Percentiles rank a stretch among this genome's conserved stretches.
These are phyloP conservation scores for Carollia perspicillata DNA, from an alignment of 2,113 vertebrate species.

Conservation along the genomic window DNA sequence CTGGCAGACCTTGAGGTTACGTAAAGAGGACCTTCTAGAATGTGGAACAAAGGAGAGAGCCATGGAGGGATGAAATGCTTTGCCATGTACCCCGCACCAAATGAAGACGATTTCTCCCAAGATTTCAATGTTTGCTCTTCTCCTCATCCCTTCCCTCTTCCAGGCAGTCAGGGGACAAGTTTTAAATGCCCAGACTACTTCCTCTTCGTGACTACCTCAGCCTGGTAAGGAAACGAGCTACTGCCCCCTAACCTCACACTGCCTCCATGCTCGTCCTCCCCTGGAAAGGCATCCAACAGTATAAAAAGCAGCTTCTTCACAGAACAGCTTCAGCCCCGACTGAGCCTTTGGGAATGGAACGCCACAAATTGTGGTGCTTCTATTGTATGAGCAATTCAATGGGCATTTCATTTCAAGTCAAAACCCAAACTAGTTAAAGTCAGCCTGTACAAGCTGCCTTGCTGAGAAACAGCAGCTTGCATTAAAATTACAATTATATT, in stretches of 20 bases:
- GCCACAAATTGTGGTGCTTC: constrained; percentile 64
- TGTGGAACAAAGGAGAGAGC: background rate
- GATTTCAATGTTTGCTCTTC: background rate
- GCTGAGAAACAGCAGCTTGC: constrained; percentile 69
- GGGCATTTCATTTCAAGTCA: constrained; percentile 67
- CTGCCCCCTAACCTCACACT: background rate
- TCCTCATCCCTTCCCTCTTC: background rate
- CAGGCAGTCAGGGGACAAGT: background rate
- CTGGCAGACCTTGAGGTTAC: background rate
- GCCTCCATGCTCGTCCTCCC: constrained; percentile 18
- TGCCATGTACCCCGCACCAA: background rate
- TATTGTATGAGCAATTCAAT: constrained; percentile 70
- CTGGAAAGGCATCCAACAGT: constrained; percentile 15
- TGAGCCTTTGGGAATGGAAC: background rate
- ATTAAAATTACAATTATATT: constrained; percentile 82
- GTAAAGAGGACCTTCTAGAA: background rate
- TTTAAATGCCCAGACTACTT: background rate
- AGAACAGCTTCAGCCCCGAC: constrained; percentile 30
- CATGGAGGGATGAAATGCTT: background rate
- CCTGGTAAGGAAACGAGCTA: constrained; percentile 1
- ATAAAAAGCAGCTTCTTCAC: constrained; percentile 55
- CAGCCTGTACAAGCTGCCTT: constrained; percentile 56
- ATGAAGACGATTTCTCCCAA: background rate
- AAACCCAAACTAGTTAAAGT: constrained; percentile 78
- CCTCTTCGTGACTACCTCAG: background rate